These are phyloP conservation scores for Torymus aiolomorphi DNA, from an alignment of 2,888 invertebrate genomes.

Conservation along the genomic window DNA sequence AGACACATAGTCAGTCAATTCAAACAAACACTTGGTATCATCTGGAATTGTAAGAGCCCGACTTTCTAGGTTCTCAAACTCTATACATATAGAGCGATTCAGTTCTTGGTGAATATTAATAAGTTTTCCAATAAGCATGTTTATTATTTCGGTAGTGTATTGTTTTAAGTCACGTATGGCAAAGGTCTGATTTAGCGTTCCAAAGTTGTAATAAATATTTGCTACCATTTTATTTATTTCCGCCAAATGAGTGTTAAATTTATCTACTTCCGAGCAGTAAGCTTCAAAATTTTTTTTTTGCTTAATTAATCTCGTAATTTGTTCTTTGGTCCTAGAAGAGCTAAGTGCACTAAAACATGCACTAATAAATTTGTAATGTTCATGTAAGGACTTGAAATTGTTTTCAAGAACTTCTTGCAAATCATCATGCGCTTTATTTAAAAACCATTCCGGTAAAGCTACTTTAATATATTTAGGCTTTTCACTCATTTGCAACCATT, in stretches of 20 bases:
- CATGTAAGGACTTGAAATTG: conserved; percentile 62
- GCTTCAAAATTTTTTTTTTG: conserved; percentile 61
- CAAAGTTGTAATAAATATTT: conserved; percentile 67
- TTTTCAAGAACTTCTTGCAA: conserved; percentile 62
- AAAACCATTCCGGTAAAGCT: conserved; percentile 79
- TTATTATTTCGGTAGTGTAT: conserved; percentile 61
- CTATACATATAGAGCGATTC: conserved; percentile 72
- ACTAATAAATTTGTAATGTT: conserved; percentile 61
- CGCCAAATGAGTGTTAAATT: conserved; percentile 63
- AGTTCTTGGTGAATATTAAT: conserved; percentile 65
- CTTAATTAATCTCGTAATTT: conserved; percentile 57
- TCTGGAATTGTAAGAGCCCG: conserved; percentile 76
- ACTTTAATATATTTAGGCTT: conserved; percentile 78
- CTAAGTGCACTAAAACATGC: conserved; percentile 65
- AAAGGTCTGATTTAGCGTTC: conserved; percentile 64
- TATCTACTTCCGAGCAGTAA: conserved; percentile 64
- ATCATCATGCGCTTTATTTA: conserved; percentile 64
- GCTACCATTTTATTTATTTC: conserved; percentile 64
- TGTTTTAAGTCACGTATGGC: conserved; percentile 65
- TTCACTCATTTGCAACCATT: conserved; percentile 74
- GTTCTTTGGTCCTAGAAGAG: conserved; percentile 54
- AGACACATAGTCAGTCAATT: conserved; percentile 77
- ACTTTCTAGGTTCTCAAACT: conserved; percentile 76
- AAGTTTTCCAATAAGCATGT: conserved; percentile 64
- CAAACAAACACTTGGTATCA: conserved; percentile 77